phyloP scores from a whole-genome alignment of 2,797 vertebrate genomes.

The Cuculus canorus region DNA sequence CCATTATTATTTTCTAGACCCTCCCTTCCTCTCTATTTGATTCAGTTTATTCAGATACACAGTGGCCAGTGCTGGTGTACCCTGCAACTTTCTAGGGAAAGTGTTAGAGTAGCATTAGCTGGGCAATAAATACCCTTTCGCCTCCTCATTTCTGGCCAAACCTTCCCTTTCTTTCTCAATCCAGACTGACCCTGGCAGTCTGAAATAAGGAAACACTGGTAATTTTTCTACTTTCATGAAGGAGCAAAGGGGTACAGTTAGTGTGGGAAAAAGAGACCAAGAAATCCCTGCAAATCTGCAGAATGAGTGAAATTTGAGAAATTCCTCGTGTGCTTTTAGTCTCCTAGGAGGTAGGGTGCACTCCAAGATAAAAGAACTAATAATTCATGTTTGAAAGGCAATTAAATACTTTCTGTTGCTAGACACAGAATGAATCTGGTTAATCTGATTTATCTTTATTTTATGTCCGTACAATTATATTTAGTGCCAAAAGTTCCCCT shows the following conservation, averaged over 20 bases:
- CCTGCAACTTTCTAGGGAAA: not conserved
- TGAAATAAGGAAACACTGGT: not conserved
- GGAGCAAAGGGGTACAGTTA: not conserved
- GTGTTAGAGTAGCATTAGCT: not conserved
- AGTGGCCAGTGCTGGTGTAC: not conserved
- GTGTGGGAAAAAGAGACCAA: not conserved
- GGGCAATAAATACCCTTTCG: not conserved
- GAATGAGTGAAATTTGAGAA: not conserved
- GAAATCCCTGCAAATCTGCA: not conserved
- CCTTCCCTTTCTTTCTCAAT: not conserved
- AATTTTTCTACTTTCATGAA: not conserved
- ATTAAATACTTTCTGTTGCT: conserved; percentile 36
- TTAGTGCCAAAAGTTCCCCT: conserved; percentile 31
- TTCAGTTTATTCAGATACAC: not conserved
- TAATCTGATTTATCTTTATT: conserved; percentile 26
- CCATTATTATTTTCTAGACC: not conserved
- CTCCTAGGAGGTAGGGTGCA: not conserved
- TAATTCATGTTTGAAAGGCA: conserved; percentile 9
- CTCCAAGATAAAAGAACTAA: conserved; percentile 10
- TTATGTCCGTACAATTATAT: not conserved
- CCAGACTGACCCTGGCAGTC: not conserved
- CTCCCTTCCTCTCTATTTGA: not conserved
- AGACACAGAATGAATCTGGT: not conserved
- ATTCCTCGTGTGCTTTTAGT: not conserved
- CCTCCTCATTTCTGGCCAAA: not conserved